Base-by-base conservation (phyloP, 92 coral and sea anemone species). In the Desmophyllum pertusum region DNA sequence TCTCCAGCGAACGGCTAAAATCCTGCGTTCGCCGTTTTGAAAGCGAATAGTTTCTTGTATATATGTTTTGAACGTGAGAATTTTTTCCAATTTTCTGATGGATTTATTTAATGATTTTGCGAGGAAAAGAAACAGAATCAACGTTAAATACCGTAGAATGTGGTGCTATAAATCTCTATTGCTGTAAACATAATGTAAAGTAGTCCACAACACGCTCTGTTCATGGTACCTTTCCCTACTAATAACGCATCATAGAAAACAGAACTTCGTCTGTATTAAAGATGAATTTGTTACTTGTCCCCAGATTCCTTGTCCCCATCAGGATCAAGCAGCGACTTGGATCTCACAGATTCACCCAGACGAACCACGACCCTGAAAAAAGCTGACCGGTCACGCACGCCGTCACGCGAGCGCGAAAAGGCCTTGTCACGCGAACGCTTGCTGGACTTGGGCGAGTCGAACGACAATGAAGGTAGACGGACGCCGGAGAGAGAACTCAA, bases 261-360 rank as follows among this genome's bases (percentile, higher is more conserved):
- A 17, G 31, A 31, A 31, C 27, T 17, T 65, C 13, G 73, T 67
- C 13, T 33, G 45, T 15, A 17, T n/a, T n/a, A n/a, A n/a, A 67
- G 33, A 3, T 4, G 15, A 33, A 35, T 37, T 33, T 67, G 45
- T 36, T 19, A 18, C n/a, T 39, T 82, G 36, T 55, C 80, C 62
- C 38, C 73, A 87, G 94, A 92, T 30, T 89, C 93, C 5, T 74
- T 92, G 51, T 93, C 97, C 18, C 95, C 94, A 43, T 66, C 90
- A 8, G 94, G 91, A 27, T 91, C 95, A 31, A 79, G 84, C 80
- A 91, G 91, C 46, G 97, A 93, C 63, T 79, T 89, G 40, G 97
- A 93, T 21, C 27, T 43, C n/a, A 71, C 82, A 13, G 97, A 93
- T 68, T 86, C 97, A 1, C 97, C 97, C 0, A 85, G 91, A n/a